These are phyloP conservation scores for Dioctria rufipes DNA, from an alignment of 2,888 invertebrate genomes.

Conservation along the genomic window DNA sequence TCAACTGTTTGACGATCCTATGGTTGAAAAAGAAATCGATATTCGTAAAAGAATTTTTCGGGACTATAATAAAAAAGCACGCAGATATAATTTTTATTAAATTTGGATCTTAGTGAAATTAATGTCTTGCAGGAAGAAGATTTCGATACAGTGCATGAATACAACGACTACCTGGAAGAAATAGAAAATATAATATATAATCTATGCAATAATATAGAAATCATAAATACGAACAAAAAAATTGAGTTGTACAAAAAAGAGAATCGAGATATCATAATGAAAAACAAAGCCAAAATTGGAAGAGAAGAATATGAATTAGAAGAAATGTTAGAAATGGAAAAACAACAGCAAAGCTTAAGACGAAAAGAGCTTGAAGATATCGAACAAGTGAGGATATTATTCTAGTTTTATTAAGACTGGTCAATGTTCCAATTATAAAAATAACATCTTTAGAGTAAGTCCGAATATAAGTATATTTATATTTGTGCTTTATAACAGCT, in stretches of 20 bases:
- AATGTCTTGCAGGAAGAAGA: conserved; percentile 80
- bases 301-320: conserved; percentile 88
- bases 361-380: conserved; percentile 79
- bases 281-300: conserved; percentile 73
- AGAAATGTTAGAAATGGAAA: conserved; percentile 86
- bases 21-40: conserved; percentile 98
- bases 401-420: too few species aligned
- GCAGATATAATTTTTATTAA: neutral
- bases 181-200: conserved; percentile 94
- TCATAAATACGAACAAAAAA: conserved; percentile 88
- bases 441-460: too few species aligned
- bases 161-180: conserved; percentile 97
- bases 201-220: conserved; percentile 89
- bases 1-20: conserved; percentile 96
- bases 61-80: conserved; percentile 89
- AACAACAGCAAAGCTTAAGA: conserved; percentile 82
- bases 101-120: neutral
- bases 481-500: too few species aligned
- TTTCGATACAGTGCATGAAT: conserved; percentile 86
- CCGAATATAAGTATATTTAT: too few species aligned
- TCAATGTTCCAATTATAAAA: too few species aligned
- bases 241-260: conserved; percentile 94
- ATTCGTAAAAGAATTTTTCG: conserved; percentile 89
- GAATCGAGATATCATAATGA: conserved; percentile 87
- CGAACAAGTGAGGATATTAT: conserved; percentile 66